Conservation (phyloP, 2,113 vertebrate genomes). For the Saimiri boliviensis region DNA sequence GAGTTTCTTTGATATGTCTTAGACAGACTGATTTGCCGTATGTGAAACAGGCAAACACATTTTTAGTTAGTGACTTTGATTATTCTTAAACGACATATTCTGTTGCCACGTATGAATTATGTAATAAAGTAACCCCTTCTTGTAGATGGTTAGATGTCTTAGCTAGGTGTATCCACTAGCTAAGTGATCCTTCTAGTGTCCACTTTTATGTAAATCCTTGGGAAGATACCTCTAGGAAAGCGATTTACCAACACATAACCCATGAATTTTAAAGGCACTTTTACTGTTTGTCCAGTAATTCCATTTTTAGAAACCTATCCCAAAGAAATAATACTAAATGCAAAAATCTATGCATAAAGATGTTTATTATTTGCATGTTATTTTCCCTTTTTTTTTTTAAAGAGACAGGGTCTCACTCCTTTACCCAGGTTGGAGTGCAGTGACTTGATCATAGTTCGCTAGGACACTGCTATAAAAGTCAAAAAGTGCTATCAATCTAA, state of each 20-base stretch:
- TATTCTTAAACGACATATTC: neutral
- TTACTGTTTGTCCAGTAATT: conserved; percentile 14
- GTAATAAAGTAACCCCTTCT: neutral
- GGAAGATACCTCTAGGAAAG: neutral
- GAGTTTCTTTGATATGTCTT: neutral
- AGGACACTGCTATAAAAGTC: neutral
- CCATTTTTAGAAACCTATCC: conserved; percentile 11
- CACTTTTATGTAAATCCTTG: neutral
- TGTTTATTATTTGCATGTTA: neutral
- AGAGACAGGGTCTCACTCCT: no score
- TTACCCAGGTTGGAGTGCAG: no score
- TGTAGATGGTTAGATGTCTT: neutral
- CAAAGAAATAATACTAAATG: conserved; percentile 26
- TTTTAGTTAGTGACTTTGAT: neutral
- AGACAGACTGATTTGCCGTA: neutral
- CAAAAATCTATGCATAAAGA: neutral
- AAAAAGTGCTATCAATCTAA: neutral
- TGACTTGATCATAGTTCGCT: no score
- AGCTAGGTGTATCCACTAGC: neutral
- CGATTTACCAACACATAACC: neutral
- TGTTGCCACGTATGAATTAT: neutral
- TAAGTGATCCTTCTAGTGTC: neutral
- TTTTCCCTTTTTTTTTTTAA: no score
- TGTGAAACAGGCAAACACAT: neutral
- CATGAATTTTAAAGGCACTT: conserved; percentile 46